phyloP scores from a whole-genome alignment of 2,113 vertebrate species.

The Lophochroa leadbeateri region DNA sequence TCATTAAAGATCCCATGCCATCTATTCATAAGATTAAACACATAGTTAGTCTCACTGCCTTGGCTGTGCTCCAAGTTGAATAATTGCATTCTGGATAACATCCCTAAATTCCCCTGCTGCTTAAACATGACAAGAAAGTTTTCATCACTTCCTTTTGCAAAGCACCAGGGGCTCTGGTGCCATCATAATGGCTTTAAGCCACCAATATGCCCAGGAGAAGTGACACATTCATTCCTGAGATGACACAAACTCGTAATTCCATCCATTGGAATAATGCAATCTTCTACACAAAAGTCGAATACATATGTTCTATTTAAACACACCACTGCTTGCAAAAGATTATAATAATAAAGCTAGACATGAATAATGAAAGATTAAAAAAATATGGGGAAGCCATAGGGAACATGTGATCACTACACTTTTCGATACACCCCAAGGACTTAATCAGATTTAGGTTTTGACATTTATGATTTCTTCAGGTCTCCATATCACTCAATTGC shows the following conservation, averaged over 20 bases:
- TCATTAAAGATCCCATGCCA: constrained; percentile 38
- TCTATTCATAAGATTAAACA: constrained; percentile 44
- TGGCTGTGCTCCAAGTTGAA: constrained; percentile 46
- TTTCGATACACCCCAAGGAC: neutral
- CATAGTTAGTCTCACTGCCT: constrained; percentile 14
- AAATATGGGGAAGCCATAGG: neutral
- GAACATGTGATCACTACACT: neutral
- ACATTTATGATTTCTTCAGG: neutral
- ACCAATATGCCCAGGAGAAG: neutral
- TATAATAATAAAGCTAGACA: neutral
- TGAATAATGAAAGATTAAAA: neutral
- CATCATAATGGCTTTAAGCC: neutral
- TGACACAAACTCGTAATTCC: neutral
- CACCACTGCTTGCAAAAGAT: neutral
- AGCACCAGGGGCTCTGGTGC: neutral
- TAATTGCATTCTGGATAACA: constrained; percentile 42
- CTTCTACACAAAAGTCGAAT: neutral
- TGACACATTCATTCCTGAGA: neutral
- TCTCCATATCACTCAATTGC: neutral
- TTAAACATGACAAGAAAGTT: constrained; percentile 35
- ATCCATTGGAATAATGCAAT: neutral
- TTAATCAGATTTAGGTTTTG: neutral
- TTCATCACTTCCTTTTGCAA: neutral
- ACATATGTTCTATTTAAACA: neutral
- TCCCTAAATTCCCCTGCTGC: constrained; percentile 23